A percentile compares a stretch with the other conserved stretches of the same genome.
Conservation (phyloP, 2,113 vertebrate genomes). For the Rhinogobius similis region DNA sequence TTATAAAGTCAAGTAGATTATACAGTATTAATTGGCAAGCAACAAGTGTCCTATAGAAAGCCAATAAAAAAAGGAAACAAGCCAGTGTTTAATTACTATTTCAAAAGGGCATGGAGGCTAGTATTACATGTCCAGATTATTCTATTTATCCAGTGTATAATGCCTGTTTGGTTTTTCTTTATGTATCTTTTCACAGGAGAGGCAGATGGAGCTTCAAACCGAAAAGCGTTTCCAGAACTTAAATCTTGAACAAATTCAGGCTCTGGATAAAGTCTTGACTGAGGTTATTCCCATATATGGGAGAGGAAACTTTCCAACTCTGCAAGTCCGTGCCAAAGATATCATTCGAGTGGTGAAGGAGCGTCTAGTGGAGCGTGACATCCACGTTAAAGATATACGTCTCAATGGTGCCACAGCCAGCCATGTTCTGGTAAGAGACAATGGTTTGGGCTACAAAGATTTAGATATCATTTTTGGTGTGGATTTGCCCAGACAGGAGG, state of each 20-base stretch:
- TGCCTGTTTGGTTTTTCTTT: neutral
- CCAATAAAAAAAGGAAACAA: no score
- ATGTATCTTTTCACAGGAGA: slow-evolving; percentile 48
- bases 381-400: slow-evolving; percentile 86
- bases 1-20: no score
- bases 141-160: neutral
- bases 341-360: slow-evolving; percentile 90
- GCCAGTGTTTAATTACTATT: neutral
- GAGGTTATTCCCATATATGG: slow-evolving; percentile 94
- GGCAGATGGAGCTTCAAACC: slow-evolving; percentile 52
- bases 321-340: slow-evolving; percentile 93
- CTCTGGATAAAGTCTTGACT: slow-evolving; percentile 82
- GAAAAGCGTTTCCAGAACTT: slow-evolving; percentile 86
- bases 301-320: slow-evolving; percentile 92
- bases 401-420: slow-evolving; percentile 96
- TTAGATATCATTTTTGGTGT: slow-evolving; percentile 94
- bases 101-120: slow-evolving; percentile 8
- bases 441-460: slow-evolving; percentile 89
- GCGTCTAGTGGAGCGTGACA: slow-evolving; percentile 84
- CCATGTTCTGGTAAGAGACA: slow-evolving; percentile 88
- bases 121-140: neutral
- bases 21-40: no score
- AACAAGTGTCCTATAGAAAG: no score
- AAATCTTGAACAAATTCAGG: slow-evolving; percentile 74
- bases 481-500: slow-evolving; percentile 85